Base-by-base conservation (phyloP, 2,113 vertebrate species). In the Stercorarius parasiticus region DNA sequence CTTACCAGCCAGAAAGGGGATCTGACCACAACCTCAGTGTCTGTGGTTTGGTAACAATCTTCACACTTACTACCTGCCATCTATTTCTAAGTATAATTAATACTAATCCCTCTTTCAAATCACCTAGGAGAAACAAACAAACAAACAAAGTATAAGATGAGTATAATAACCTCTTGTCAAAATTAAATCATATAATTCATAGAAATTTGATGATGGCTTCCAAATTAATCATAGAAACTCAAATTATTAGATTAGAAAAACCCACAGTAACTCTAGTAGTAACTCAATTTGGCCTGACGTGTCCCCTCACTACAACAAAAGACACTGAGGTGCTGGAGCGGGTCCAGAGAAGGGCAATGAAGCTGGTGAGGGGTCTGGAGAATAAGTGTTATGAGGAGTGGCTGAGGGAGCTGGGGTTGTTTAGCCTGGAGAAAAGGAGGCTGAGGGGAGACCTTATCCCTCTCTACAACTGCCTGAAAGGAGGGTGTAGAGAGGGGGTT, bases 1-100 rank as follows among this genome's bases (percentile, higher is more conserved):
- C 5, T 19, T 10, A 0, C 25, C 49, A n/a, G 40, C 27, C 40
- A 6, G 47, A 10, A 42, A 5, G 15, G n/a, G 32, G 36, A 32
- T 18, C 40, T 30, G 42, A 18, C 19, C 42, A 3, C 56, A 30
- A 0, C 4, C 0, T 1, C 5, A 11, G 15, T 3, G 30, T 3
- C 59, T 23, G 13, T 17, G 30, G 4, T 5, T n/a, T 8, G 69
- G 3, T 3, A 38, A 15, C 49, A 40, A 5, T 9, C 69, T 61
- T 45, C 66, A 12, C 30, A 1, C 53, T 29, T 2, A 2, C 15
- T 29, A 45, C 58, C 29, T 38, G 49, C 59, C 30, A 8, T 3
- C 40, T 26, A 0, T 47, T 61, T 45, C 3, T 26, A 45, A 84
- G 11, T 30, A 4, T 8, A 7, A 45, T n/a, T 40, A 93, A 88